A percentile compares a stretch with the other conserved stretches of the same genome.
Evolutionary conservation across 2,797 vertebrate genomes (phyloP).

Genomic region (Sphaeramia orbicularis): DNA sequence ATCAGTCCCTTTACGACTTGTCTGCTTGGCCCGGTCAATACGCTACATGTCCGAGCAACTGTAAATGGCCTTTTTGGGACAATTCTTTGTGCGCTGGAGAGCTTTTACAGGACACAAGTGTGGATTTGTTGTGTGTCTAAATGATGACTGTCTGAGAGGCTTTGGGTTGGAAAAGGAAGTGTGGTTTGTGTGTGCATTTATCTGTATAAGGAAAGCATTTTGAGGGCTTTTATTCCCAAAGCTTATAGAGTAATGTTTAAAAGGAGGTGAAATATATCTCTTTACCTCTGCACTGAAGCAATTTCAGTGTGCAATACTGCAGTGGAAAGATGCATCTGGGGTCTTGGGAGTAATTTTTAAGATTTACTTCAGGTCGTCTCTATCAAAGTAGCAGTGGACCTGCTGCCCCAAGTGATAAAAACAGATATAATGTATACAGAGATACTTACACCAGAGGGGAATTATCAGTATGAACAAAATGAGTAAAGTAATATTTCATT

Average conservation of each 20-base stretch:
- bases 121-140: conserved; percentile 18
- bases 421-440: conserved; percentile 13
- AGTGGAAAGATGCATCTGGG: too few species aligned
- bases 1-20: conserved; percentile 50
- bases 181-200: conserved; percentile 1
- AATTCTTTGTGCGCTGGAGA: conserved; percentile 7
- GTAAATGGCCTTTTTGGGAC: conserved; percentile 56
- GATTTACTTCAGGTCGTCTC: background rate
- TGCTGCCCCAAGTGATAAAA: background rate
- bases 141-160: conserved; percentile 7
- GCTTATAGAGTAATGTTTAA: background rate
- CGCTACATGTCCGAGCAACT: conserved; percentile 43
- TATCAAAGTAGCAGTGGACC: background rate
- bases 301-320: too few species aligned
- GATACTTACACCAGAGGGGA: conserved; percentile 46
- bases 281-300: background rate
- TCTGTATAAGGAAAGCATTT: background rate
- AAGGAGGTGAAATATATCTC: background rate
- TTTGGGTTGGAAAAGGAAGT: background rate
- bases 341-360: background rate
- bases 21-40: conserved; percentile 34
- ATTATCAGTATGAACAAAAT: conserved; percentile 41
- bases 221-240: background rate
- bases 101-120: conserved; percentile 27
- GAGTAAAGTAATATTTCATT: conserved; percentile 35